Evolutionary conservation across 2,888 invertebrate species (phyloP).

Genomic region (Zele albiditarsus): DNA sequence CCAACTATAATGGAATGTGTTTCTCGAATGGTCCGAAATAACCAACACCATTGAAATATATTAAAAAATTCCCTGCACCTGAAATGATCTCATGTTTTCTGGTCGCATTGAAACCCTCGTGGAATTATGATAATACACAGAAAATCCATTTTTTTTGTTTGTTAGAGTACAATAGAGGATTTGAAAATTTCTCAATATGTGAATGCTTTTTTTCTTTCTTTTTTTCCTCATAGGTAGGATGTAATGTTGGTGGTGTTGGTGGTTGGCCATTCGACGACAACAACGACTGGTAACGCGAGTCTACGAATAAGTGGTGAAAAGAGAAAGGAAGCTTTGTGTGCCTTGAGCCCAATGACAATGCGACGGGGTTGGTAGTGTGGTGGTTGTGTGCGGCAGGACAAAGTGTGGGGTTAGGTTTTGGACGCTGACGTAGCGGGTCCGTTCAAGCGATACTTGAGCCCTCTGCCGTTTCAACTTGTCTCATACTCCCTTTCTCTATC

Average conservation of each 20-base stretch:
- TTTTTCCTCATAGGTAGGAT: no score
- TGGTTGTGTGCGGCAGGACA: neutral
- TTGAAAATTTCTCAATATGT: neutral
- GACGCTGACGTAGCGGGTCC: neutral
- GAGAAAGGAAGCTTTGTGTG: conserved; percentile 52
- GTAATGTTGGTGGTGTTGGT: neutral
- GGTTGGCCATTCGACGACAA: conserved; percentile 13
- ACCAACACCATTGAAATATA: neutral
- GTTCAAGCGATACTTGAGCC: conserved; percentile 52
- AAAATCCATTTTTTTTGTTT: neutral
- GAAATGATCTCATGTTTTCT: neutral
- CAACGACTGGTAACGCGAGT: conserved; percentile 6
- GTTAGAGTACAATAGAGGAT: neutral
- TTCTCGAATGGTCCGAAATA: no score
- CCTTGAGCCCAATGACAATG: conserved; percentile 56
- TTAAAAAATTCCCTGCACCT: neutral
- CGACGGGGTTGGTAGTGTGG: neutral
- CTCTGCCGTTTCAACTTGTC: conserved; percentile 2
- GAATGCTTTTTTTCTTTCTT: no score
- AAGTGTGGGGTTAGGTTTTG: neutral
- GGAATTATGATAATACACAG: neutral
- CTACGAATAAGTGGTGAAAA: conserved; percentile 34
- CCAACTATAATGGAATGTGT: no score
- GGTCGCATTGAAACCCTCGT: neutral
- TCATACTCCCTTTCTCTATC: neutral